phyloP scores from a whole-genome alignment of 2,888 invertebrate genomes.

The Pseudococcus viburni region DNA sequence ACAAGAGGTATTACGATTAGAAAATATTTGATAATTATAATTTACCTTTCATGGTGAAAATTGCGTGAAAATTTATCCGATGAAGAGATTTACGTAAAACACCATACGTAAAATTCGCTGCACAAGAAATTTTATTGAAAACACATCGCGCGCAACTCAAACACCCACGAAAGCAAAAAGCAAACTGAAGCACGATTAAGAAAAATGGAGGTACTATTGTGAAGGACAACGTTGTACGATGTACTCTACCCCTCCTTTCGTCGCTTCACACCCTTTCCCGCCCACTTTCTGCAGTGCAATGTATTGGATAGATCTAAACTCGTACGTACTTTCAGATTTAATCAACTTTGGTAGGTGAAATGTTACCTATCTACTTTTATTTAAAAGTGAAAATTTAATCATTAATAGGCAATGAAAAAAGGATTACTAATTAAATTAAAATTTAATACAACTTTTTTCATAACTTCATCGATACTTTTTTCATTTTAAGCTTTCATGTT shows the following conservation, averaged over 20 bases:
- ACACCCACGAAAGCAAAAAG: constrained; percentile 25
- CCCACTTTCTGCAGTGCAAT: too few species aligned
- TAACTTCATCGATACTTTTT: background rate
- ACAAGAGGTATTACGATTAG: background rate
- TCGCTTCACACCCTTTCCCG: too few species aligned
- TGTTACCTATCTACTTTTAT: background rate
- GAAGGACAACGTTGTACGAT: constrained; percentile 13
- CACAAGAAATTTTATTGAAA: background rate
- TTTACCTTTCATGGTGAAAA: constrained; percentile 21
- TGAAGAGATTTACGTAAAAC: constrained; percentile 21
- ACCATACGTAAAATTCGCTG: constrained; percentile 26
- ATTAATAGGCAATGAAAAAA: background rate
- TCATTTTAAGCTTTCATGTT: background rate
- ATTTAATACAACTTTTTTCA: background rate
- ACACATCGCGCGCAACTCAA: background rate
- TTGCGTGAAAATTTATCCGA: constrained; percentile 1
- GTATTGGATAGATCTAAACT: background rate
- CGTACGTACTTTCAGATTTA: background rate
- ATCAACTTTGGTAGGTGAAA: background rate
- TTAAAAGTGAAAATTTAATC: background rate
- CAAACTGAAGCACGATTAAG: background rate
- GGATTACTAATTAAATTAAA: background rate
- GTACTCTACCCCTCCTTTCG: background rate
- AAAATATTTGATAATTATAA: background rate
- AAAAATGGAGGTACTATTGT: background rate